phyloP scores from a whole-genome alignment of 2,888 invertebrate genomes.

The Agrilus mali region DNA sequence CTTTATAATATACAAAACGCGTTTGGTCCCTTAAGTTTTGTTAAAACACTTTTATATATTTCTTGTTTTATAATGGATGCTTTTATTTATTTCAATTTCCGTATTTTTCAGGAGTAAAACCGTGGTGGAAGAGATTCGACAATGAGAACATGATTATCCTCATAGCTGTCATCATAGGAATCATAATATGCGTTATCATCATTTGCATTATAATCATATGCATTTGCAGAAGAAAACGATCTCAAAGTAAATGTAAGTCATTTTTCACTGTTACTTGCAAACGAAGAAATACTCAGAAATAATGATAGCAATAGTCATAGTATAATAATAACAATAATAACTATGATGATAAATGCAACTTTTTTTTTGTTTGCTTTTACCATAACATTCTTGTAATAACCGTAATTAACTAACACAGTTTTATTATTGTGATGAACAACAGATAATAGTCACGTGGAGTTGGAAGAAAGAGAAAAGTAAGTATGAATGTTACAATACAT shows the following conservation, averaged over 20 bases:
- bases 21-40: too few species aligned
- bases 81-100: slow-evolving; percentile 15
- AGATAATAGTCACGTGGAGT: slow-evolving; percentile 70
- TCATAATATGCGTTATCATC: slow-evolving; percentile 57
- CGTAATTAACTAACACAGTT: slow-evolving; percentile 14
- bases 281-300: not conserved
- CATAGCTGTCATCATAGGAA: slow-evolving; percentile 52
- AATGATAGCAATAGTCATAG: too few species aligned
- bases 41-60: too few species aligned
- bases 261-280: not conserved
- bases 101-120: slow-evolving; percentile 40
- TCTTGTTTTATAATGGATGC: too few species aligned
- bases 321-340: too few species aligned
- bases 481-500: slow-evolving; percentile 32
- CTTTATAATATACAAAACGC: too few species aligned
- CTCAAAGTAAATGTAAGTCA: slow-evolving; percentile 70
- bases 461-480: slow-evolving; percentile 81
- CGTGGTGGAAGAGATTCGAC: slow-evolving; percentile 69
- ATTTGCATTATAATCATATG: slow-evolving; percentile 76
- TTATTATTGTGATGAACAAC: slow-evolving; percentile 35
- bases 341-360: too few species aligned
- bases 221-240: slow-evolving; percentile 71
- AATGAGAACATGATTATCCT: slow-evolving; percentile 69
- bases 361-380: too few species aligned
- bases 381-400: not conserved